Evolutionary conservation across 1,140 invertebrate species (phyloP).

Genomic region (Zaprionus vittiger): DNA sequence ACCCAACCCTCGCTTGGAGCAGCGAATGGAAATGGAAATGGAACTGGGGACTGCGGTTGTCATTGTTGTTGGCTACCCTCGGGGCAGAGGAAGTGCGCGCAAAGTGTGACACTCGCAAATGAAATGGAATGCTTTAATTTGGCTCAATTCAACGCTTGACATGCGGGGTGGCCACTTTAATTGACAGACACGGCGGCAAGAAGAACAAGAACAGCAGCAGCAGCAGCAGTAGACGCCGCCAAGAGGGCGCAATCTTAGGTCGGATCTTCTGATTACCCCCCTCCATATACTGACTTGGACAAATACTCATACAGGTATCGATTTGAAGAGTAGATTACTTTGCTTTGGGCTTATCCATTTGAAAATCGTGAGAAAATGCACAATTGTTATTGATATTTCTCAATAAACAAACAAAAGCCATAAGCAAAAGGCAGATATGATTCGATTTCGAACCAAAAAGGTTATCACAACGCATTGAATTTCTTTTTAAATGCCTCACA

Average conservation of each 20-base stretch:
- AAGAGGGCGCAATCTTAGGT: background rate
- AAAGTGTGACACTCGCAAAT: constrained; percentile 78
- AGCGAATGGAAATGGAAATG: constrained; percentile 5
- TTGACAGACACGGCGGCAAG: constrained; percentile 52
- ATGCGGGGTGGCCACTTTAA: constrained; percentile 78
- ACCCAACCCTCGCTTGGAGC: constrained; percentile 31
- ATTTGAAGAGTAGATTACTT: background rate
- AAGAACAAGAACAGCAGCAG: background rate
- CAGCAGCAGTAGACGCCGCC: background rate
- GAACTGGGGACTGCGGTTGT: background rate
- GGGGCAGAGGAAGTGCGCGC: constrained; percentile 69
- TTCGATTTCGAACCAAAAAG: constrained; percentile 51
- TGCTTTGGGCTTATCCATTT: constrained; percentile 32
- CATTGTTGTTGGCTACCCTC: constrained; percentile 11
- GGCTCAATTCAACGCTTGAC: constrained; percentile 78
- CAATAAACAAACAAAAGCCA: constrained; percentile 58
- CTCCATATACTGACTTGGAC: background rate
- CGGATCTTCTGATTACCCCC: background rate
- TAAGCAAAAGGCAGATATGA: constrained; percentile 54
- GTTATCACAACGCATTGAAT: constrained; percentile 70
- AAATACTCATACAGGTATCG: background rate
- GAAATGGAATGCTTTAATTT: constrained; percentile 81
- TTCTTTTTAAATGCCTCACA: constrained; percentile 55
- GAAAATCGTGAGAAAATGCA: constrained; percentile 75
- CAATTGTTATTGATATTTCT: constrained; percentile 76